Evolutionary conservation across 2,797 vertebrate genomes (phyloP), one percentile per base, ranked within the genome.

Genomic region (Sebastes glaucus): DNA sequence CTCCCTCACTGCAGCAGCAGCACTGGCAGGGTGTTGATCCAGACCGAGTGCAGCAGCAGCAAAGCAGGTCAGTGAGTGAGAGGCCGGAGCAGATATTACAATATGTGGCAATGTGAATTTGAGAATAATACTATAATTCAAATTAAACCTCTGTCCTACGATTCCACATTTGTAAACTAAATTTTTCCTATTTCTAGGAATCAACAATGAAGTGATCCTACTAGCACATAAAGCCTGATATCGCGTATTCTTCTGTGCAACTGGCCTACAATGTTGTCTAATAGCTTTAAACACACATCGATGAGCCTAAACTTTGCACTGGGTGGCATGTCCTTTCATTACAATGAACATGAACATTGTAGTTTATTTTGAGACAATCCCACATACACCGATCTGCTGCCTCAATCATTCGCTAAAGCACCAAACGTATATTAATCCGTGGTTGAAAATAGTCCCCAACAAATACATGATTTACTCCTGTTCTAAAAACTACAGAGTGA

Each of bases 21-120:
- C 77, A 33, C 76, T 87, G 87, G 89, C 88, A 87, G 80, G 61
- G 46, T 87, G 84, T 86, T 91, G 87, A 90, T 87, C 74, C 71
- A 68, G 61, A 81, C 65, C 67, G 25, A 78, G 77, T 65, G 76
- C 80, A 78, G 73, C 81, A 79, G 71, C 46, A 49, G 46, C 74
- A 71, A 52, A 80, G 80, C 49, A 64, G 87, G 82, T 82, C 82
- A 81, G 56, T 16, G 62, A 84, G 61, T 27, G 27, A 79, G 76
- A 77, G 61, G 77, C 76, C 63, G 16, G 23, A 64, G 60, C 11
- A 57, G 65, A 71, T 75, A 74, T 81, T 32, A 85, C 18, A 74
- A 73, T 38, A 60, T 55, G 42, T 22, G 49, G 20, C n/a, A 52
- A 77, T 67, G 62, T 49, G 11, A 46, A 68, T 61, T 55, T 66